phyloP scores from a whole-genome alignment of 2,113 vertebrate species.

The Ailurus styani region DNA sequence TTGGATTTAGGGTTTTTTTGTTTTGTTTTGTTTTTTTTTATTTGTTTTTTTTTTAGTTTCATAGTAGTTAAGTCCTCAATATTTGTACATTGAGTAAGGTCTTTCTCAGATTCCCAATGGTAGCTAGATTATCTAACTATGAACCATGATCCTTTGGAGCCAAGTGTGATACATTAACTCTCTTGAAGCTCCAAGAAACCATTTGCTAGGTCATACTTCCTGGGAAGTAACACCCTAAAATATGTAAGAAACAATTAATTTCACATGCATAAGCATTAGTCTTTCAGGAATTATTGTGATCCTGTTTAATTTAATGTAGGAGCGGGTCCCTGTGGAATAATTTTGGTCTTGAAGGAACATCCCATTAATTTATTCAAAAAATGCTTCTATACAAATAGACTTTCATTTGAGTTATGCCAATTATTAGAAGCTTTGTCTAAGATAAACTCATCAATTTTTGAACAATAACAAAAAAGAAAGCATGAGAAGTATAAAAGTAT shows the following conservation, averaged over 20 bases:
- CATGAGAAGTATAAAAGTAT: not conserved
- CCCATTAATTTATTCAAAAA: not conserved
- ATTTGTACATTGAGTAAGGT: not conserved
- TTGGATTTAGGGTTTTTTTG: not conserved
- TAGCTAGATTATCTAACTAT: not conserved
- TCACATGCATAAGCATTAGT: not conserved
- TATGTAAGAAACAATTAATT: not conserved
- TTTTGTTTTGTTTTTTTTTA: too few relatives aligned
- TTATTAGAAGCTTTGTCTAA: not conserved
- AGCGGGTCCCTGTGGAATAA: not conserved
- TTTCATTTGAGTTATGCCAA: not conserved
- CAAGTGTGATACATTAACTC: not conserved
- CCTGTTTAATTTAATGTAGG: not conserved
- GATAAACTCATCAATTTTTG: not conserved
- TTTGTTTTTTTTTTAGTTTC: constrained; percentile 2
- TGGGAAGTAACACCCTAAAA: not conserved
- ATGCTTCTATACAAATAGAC: not conserved
- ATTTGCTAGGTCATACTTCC: not conserved
- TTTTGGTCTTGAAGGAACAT: not conserved
- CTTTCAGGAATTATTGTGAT: not conserved
- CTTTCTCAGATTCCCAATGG: not conserved
- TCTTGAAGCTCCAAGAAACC: not conserved
- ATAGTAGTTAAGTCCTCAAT: not conserved
- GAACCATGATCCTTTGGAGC: not conserved
- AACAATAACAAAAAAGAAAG: not conserved